Evolutionary conservation across 2,113 vertebrate genomes (phyloP).

Genomic region (Pitta sordida): DNA sequence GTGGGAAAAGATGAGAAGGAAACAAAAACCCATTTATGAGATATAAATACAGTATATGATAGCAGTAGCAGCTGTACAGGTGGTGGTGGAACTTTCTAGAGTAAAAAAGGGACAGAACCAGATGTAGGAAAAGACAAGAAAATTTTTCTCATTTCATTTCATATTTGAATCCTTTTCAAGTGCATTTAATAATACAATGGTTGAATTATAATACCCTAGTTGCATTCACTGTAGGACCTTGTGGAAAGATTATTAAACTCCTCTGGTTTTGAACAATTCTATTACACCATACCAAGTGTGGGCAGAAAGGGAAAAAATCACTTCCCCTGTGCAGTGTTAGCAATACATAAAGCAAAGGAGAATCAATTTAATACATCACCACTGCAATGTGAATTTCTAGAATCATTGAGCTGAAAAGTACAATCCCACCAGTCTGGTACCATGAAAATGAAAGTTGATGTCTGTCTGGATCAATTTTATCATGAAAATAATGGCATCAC

Average conservation of each 20-base stretch:
- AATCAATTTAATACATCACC: slow-evolving; percentile 38
- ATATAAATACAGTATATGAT: not conserved
- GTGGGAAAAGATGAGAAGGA: not conserved
- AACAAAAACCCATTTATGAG: not conserved
- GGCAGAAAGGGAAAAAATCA: not conserved
- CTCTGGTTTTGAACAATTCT: not conserved
- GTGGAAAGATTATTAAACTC: not conserved
- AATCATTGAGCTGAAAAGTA: slow-evolving; percentile 60
- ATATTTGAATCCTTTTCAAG: not conserved
- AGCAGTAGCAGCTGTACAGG: not conserved
- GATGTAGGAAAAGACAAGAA: not conserved
- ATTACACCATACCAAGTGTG: not conserved
- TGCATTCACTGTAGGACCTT: not conserved
- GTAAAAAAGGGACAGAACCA: not conserved
- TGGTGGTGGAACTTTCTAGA: not conserved
- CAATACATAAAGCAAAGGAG: slow-evolving; percentile 7
- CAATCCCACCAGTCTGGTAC: slow-evolving; percentile 58
- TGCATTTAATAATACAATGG: not conserved
- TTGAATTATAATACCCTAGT: not conserved
- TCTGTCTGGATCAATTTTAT: slow-evolving; percentile 49
- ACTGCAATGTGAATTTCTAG: slow-evolving; percentile 50
- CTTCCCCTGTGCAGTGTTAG: not conserved
- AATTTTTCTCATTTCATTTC: not conserved
- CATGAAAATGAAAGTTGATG: slow-evolving; percentile 52
- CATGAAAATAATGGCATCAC: slow-evolving; percentile 12